Percentiles rank a stretch among this genome's conserved stretches.
Conservation (phyloP, 1,140 invertebrate genomes). For the Neelides sp. region DNA sequence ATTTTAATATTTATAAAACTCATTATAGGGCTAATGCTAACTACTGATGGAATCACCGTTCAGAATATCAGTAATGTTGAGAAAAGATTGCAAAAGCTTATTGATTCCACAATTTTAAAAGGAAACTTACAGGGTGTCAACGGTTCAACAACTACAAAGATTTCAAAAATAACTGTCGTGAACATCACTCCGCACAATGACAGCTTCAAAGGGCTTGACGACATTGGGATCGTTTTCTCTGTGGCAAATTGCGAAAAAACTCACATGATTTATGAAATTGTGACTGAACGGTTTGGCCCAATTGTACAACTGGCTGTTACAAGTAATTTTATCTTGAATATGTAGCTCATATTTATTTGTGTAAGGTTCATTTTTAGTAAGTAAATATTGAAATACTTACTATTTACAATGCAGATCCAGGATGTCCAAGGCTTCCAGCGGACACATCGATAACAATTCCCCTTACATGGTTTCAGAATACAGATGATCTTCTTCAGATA, state of each 20-base stretch:
- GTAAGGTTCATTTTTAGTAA: not conserved
- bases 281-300: slow-evolving; percentile 8
- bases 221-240: slow-evolving; percentile 20
- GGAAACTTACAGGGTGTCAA: not conserved
- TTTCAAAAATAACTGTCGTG: not conserved
- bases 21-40: no score
- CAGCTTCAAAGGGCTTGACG: slow-evolving; percentile 4
- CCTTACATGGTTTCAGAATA: slow-evolving; percentile 16
- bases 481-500: slow-evolving; percentile 23
- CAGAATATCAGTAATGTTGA: no score
- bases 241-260: slow-evolving; percentile 17
- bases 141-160: not conserved
- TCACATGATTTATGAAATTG: slow-evolving; percentile 11
- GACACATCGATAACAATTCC: slow-evolving; percentile 20
- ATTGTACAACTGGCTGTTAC: slow-evolving; percentile 27
- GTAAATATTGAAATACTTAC: not conserved
- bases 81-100: no score
- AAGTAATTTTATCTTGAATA: slow-evolving; percentile 11
- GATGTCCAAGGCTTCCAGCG: slow-evolving; percentile 16
- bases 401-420: slow-evolving; percentile 18
- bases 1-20: no score
- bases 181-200: slow-evolving; percentile 18
- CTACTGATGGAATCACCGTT: no score
- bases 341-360: not conserved
- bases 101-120: no score